Percentiles rank a stretch among this genome's conserved stretches.
phyloP scores from a whole-genome alignment of 2,888 invertebrate genomes.

The Rhagonycha lutea region DNA sequence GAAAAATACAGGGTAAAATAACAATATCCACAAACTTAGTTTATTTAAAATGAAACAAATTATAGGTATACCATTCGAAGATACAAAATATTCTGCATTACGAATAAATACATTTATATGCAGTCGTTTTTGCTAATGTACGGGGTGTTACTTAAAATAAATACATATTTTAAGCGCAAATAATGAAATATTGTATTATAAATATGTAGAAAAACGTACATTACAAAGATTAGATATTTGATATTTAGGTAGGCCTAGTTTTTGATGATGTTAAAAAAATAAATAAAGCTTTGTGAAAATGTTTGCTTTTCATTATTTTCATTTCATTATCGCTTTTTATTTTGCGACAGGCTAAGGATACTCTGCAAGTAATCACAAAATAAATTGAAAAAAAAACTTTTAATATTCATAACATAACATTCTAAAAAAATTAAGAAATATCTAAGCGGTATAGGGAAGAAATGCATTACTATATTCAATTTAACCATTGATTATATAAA shows the following conservation, averaged over 20 bases:
- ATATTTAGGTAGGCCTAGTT: conserved; percentile 58
- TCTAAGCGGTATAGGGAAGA: too few species aligned
- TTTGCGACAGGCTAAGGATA: not conserved
- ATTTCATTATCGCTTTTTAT: not conserved
- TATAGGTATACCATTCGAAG: conserved; percentile 43
- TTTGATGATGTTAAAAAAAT: conserved; percentile 57
- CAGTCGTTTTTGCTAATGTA: conserved; percentile 37
- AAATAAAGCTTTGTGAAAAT: conserved; percentile 55
- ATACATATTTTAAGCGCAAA: conserved; percentile 34
- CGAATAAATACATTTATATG: not conserved
- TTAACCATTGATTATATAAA: too few species aligned
- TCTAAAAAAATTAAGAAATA: too few species aligned
- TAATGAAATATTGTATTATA: conserved; percentile 51
- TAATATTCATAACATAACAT: not conserved
- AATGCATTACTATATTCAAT: too few species aligned
- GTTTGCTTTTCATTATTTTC: conserved; percentile 23
- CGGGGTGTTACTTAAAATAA: conserved; percentile 47
- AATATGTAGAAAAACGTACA: conserved; percentile 51
- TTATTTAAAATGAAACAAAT: conserved; percentile 36
- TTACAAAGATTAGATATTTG: conserved; percentile 55
- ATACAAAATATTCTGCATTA: conserved; percentile 20
- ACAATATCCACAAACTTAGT: conserved; percentile 54
- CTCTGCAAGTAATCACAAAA: not conserved
- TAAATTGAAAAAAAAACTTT: not conserved
- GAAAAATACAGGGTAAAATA: conserved; percentile 52